Base-by-base conservation (phyloP, 2,113 vertebrate genomes). In the Mastomys natalensis region DNA sequence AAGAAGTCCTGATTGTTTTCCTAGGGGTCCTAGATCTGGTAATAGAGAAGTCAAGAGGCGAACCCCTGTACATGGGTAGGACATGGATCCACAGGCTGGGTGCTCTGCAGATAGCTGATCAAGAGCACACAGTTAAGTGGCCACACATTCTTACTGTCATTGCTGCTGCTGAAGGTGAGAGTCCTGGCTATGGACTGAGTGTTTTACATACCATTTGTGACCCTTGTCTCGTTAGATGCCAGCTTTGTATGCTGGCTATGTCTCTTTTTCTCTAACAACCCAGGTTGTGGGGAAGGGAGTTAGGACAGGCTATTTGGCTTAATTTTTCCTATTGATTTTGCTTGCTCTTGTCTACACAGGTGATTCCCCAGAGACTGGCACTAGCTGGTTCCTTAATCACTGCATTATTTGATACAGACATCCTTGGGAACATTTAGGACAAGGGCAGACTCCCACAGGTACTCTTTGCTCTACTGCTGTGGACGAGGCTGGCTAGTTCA, bases 271-370 rank as follows among this genome's bases (percentile, higher is more conserved):
- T 64, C 94, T 87, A 73, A 77, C 80, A 77, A 81, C 76, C 40
- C 4, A 16, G 78, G 5, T 19, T 37, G 29, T 0, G 43, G 78
- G 53, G 43, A 76, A 85, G 4, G 15, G 26, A 94, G 62, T 96
- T 93, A 90, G 58, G 88, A 72, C 58, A 68, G 94, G 37, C 78
- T 93, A 1, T 84, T 81, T 78, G 87, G 68, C 87, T 96, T 98
- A 96, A 95, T 95, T 89, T 97, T 76, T 91, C 53, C 43, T 87
- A 96, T 94, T 89, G 95, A 96, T 96, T 95, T 84, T 96, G 40
- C 64, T 77, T 68, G 62, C 90, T 87, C 58, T 84, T 87, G 45
- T 91, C 87, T 53, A 84, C 77, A 29, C 19, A 48, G 78, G 64
- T 94, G 77, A 73, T 72, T 72, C 62, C 77, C 89, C 58, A 90